Conservation (phyloP, 2,113 vertebrate genomes). For the Brevimyrus niger region DNA sequence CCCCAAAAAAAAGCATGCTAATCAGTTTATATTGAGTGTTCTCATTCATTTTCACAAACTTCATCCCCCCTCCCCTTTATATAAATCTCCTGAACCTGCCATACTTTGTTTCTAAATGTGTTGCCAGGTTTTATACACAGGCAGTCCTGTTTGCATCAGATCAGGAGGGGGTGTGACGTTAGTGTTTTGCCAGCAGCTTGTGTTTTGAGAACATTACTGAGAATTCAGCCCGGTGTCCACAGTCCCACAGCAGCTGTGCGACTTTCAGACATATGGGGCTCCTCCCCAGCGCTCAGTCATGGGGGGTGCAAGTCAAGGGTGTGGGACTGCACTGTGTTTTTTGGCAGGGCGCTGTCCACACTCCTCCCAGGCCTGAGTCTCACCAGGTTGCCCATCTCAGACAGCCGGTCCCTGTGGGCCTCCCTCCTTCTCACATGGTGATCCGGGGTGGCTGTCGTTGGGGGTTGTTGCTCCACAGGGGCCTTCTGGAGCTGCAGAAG, state of each 20-base stretch:
- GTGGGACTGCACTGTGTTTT: background rate
- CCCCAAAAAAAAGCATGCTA: background rate
- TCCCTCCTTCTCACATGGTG: constrained; percentile 68
- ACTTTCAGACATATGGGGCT: background rate
- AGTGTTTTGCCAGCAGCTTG: background rate
- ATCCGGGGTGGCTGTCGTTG: constrained; percentile 43
- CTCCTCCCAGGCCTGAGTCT: constrained; percentile 24
- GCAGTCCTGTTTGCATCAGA: background rate
- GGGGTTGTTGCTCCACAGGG: constrained; percentile 50
- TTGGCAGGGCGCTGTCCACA: background rate
- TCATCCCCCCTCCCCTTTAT: background rate
- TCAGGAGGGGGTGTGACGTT: background rate
- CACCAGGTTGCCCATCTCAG: constrained; percentile 65
- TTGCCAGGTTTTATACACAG: background rate
- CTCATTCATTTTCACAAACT: background rate
- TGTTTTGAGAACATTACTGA: background rate
- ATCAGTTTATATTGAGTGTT: background rate
- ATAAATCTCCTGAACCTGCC: too few relatives aligned
- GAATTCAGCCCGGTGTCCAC: background rate
- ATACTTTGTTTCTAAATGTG: background rate
- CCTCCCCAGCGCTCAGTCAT: background rate
- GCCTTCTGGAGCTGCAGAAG: constrained; percentile 52
- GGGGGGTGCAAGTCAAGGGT: background rate
- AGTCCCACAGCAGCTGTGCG: background rate
- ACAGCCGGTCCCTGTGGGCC: constrained; percentile 42